A percentile compares a stretch with the other conserved stretches of the same genome.
Conservation (phyloP, 2,797 vertebrate species). For the Epinephelus malabaricus region DNA sequence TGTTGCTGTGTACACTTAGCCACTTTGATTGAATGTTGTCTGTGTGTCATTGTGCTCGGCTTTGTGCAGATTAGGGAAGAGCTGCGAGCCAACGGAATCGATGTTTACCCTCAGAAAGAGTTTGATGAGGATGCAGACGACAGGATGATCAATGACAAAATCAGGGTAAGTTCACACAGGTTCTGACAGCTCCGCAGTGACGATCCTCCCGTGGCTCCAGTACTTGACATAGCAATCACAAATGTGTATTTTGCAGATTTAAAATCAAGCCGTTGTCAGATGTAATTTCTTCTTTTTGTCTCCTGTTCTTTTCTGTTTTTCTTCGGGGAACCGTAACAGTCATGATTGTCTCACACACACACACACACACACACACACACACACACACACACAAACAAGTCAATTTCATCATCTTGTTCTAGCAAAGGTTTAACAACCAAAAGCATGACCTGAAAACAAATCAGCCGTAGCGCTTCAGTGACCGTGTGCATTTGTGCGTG, state of each 20-base stretch:
- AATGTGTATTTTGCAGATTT: neutral
- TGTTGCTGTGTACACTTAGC: neutral
- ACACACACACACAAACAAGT: neutral
- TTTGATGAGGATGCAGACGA: conserved; percentile 97
- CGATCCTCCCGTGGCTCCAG: neutral
- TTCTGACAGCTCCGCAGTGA: neutral
- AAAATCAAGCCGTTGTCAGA: neutral
- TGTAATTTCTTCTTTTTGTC: neutral
- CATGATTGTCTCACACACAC: neutral
- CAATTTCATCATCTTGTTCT: neutral
- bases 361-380: neutral
- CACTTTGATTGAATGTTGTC: neutral
- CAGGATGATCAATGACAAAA: conserved; percentile 95
- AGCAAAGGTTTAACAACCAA: neutral
- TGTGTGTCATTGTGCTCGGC: neutral
- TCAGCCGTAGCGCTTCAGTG: neutral
- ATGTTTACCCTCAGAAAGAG: conserved; percentile 97
- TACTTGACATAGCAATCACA: neutral
- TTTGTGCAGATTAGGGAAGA: conserved; percentile 92
- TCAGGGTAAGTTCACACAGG: conserved; percentile 86
- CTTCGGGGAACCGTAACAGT: neutral
- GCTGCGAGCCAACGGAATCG: conserved; percentile 94
- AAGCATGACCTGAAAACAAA: conserved; percentile 28
- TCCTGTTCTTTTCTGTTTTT: neutral
- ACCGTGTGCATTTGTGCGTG: neutral